These are phyloP conservation scores for Acronicta aceris DNA, from an alignment of 2,888 invertebrate genomes.

Conservation along the genomic window DNA sequence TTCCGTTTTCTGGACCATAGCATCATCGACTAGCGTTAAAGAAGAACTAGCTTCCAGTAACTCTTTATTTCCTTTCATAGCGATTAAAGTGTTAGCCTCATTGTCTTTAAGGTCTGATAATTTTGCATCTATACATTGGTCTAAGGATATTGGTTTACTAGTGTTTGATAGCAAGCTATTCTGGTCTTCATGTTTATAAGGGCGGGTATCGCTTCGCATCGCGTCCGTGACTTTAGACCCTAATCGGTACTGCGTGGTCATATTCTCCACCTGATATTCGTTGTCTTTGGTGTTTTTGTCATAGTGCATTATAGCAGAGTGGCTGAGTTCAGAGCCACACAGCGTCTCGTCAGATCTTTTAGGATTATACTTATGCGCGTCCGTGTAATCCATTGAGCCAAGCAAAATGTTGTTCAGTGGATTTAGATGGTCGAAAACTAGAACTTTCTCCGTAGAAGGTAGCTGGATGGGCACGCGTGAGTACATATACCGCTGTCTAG, in stretches of 20 bases:
- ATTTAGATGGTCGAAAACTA: constrained; percentile 77
- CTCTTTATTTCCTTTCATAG: constrained; percentile 76
- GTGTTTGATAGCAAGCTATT: constrained; percentile 47
- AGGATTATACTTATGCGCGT: constrained; percentile 73
- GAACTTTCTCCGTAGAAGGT: constrained; percentile 26
- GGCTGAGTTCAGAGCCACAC: constrained; percentile 18
- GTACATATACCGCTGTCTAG: background rate
- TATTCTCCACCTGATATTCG: constrained; percentile 36
- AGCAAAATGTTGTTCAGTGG: constrained; percentile 79
- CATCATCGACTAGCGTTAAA: constrained; percentile 78
- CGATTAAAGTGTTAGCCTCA: constrained; percentile 76
- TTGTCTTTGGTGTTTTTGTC: constrained; percentile 8
- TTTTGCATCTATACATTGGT: constrained; percentile 60
- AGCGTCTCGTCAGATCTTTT: constrained; percentile 35
- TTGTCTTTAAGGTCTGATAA: constrained; percentile 58
- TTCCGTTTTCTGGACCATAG: constrained; percentile 46
- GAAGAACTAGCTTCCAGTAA: constrained; percentile 73
- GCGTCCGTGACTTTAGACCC: background rate
- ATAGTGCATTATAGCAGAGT: background rate
- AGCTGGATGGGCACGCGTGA: background rate
- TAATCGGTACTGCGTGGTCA: constrained; percentile 41
- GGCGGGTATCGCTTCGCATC: constrained; percentile 40
- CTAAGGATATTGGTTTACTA: constrained; percentile 58
- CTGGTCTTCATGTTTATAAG: constrained; percentile 14
- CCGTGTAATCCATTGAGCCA: constrained; percentile 51